phyloP scores from a whole-genome alignment of 2,797 vertebrate genomes.

The Chiropotes sagulatus region DNA sequence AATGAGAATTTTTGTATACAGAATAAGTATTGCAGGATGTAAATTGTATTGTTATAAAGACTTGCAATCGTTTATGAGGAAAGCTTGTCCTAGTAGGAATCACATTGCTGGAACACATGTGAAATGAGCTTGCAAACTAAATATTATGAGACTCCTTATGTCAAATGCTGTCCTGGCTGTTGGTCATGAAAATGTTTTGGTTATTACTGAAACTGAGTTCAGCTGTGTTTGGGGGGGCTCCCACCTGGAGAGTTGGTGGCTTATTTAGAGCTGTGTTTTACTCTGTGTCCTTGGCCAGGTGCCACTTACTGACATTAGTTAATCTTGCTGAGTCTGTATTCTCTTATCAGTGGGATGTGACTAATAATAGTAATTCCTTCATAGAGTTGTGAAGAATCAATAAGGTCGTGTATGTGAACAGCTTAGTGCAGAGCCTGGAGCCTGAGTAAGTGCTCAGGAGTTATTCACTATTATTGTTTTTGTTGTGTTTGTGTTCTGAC shows the following conservation, averaged over 20 bases:
- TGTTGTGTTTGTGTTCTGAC: neutral
- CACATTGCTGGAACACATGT: neutral
- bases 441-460: neutral
- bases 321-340: neutral
- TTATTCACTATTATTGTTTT: neutral
- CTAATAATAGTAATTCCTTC: neutral
- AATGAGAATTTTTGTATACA: neutral
- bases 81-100: neutral
- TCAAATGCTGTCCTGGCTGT: neutral
- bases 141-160: conserved; percentile 18
- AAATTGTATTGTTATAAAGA: conserved; percentile 2
- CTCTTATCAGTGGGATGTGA: neutral
- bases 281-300: neutral
- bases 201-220: neutral
- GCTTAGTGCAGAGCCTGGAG: neutral
- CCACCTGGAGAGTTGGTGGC: neutral
- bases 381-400: neutral
- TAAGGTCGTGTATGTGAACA: neutral
- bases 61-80: neutral
- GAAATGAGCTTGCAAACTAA: neutral
- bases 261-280: neutral
- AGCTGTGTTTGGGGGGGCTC: neutral
- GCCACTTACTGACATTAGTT: neutral
- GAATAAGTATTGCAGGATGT: neutral
- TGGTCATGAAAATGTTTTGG: neutral